phyloP scores from a whole-genome alignment of 1,140 invertebrate species.

The Zaprionus ghesquierei region DNA sequence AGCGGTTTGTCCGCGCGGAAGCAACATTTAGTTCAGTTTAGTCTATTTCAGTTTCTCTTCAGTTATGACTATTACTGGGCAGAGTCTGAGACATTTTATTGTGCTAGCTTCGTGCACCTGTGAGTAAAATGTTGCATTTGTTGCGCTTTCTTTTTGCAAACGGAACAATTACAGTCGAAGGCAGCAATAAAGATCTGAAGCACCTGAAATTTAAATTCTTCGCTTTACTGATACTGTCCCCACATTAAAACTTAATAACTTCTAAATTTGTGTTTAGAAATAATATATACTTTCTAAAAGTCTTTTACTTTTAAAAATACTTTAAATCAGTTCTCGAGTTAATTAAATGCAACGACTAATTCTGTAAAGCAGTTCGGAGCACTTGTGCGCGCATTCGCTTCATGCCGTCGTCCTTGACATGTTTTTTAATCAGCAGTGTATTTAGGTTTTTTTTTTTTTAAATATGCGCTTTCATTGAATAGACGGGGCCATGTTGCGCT shows the following conservation, averaged over 20 bases:
- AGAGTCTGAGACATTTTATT: slow-evolving; percentile 53
- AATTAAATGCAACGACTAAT: not conserved
- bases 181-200: slow-evolving; percentile 43
- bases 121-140: slow-evolving; percentile 14
- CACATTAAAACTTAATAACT: not conserved
- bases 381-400: not conserved
- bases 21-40: slow-evolving; percentile 49
- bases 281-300: not conserved
- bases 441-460: slow-evolving; percentile 36
- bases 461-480: slow-evolving; percentile 46
- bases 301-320: not conserved
- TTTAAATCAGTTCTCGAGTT: not conserved
- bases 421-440: slow-evolving; percentile 31
- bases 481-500: slow-evolving; percentile 16
- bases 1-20: slow-evolving; percentile 36
- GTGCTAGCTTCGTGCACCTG: slow-evolving; percentile 31
- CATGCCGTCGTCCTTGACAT: slow-evolving; percentile 57
- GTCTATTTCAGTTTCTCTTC: slow-evolving; percentile 6
- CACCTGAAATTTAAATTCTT: slow-evolving; percentile 34
- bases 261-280: slow-evolving; percentile 21
- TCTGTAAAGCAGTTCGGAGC: not conserved
- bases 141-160: slow-evolving; percentile 2
- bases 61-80: slow-evolving; percentile 21
- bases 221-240: not conserved
- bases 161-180: slow-evolving; percentile 35